Base-by-base conservation (phyloP, 2,113 vertebrate genomes). In the Pogona vitticeps region DNA sequence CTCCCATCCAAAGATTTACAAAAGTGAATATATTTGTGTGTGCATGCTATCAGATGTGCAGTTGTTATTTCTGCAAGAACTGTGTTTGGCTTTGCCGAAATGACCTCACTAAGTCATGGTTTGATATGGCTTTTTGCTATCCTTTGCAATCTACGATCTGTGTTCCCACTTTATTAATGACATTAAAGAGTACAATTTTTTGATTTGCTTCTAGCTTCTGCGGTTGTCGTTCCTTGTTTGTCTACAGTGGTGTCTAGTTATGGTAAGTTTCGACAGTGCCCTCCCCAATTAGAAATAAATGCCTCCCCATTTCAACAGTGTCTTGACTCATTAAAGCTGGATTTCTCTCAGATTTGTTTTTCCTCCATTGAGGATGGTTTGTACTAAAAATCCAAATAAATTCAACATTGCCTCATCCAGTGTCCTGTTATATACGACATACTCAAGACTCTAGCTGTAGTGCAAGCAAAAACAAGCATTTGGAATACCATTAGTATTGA, bases 141-240 rank as follows among this genome's bases (percentile, higher is more conserved):
- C 33, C 59, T 21, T 26, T 13, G 17, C 31, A 28, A 17, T 83
- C 73, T 82, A 76, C 18, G 76, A 28, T 85, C 17, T 65, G 82
- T 70, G 84, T 40, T 83, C 40, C 59, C 65, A 85, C 71, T 65
- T 61, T 6, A 28, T 86, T 86, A 28, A 0, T 88, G 7, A 15
- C 15, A 13, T 31, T 28, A 65, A 65, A 65, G 20, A n/a, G 31
- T 68, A 13, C 13, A 61, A 88, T 40, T 2, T 15, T 73, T 83
- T 92, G 40, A 75, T 40, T 20, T 83, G 28, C 88, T 92, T 90
- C 73, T 94, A 99, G 99, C 98, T 4, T 98, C 99, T 13, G 98
- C 99, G 1, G 91, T 98, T 0, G 98, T 99, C 10, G 97, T 99
- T 85, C 99, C 99, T 0, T 98, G 98, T 92, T 94, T 99, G 94